These are phyloP conservation scores for Adela reaumurella DNA, from an alignment of 2,888 invertebrate species.

Conservation along the genomic window DNA sequence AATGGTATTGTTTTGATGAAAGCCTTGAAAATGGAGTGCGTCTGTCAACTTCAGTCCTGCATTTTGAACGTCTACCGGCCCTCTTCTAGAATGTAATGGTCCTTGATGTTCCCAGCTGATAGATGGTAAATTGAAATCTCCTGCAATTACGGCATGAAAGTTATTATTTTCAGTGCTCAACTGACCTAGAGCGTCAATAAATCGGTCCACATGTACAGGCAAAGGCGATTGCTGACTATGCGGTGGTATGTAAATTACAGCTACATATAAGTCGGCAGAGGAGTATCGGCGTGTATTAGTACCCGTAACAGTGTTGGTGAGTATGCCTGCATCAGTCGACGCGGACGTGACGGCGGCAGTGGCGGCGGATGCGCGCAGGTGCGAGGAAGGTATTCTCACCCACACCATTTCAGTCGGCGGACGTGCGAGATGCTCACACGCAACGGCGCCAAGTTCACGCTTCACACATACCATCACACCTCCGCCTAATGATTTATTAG, in stretches of 20 bases:
- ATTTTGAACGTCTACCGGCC: not conserved
- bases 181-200: not conserved
- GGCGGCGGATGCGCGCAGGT: too few relatives aligned
- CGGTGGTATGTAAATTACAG: not conserved
- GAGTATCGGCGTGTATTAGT: too few relatives aligned
- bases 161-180: not conserved
- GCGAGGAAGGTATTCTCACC: too few relatives aligned
- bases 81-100: not conserved
- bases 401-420: too few relatives aligned
- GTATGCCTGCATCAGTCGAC: too few relatives aligned
- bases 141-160: not conserved
- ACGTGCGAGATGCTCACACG: too few relatives aligned
- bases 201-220: not conserved
- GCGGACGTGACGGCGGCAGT: too few relatives aligned
- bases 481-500: too few relatives aligned
- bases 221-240: not conserved
- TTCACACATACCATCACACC: too few relatives aligned
- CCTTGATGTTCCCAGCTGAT: not conserved
- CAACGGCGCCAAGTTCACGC: too few relatives aligned
- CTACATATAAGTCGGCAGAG: not conserved
- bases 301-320: too few relatives aligned
- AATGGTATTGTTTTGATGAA: not conserved
- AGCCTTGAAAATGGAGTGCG: not conserved
- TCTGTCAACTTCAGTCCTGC: not conserved
- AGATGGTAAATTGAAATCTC: not conserved